These are phyloP conservation scores for Circaetus gallicus DNA, from an alignment of 2,113 vertebrate genomes.

Conservation along the genomic window DNA sequence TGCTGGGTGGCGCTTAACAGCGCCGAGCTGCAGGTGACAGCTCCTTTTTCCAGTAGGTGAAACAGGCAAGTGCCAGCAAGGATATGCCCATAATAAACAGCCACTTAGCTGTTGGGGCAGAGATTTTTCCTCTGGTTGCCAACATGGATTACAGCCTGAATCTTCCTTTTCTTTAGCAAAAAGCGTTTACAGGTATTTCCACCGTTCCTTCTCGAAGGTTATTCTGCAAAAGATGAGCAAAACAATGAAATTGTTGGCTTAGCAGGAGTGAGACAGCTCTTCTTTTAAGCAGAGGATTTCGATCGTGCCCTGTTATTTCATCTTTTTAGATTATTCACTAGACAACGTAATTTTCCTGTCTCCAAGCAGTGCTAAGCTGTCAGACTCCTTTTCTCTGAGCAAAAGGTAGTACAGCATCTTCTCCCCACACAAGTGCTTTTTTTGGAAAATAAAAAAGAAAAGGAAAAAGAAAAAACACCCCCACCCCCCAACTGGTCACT, in stretches of 20 bases:
- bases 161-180: neutral
- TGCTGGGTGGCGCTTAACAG: neutral
- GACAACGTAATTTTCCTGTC: constrained; percentile 52
- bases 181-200: neutral
- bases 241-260: neutral
- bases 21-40: neutral
- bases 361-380: constrained; percentile 12
- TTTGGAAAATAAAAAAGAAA: neutral
- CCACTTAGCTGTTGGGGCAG: neutral
- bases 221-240: neutral
- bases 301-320: constrained; percentile 20
- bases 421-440: neutral
- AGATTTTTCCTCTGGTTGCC: neutral
- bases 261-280: neutral
- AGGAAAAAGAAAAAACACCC: neutral
- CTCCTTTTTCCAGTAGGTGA: neutral
- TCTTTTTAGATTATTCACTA: constrained; percentile 51
- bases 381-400: constrained; percentile 9
- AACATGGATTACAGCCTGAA: neutral
- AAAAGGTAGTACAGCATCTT: neutral
- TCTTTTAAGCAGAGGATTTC: neutral
- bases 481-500: neutral
- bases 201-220: neutral
- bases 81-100: neutral
- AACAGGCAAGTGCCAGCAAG: neutral